Evolutionary conservation across 2,888 invertebrate species (phyloP), one percentile per base, ranked within the genome.

Genomic region (Cephus spinipes): DNA sequence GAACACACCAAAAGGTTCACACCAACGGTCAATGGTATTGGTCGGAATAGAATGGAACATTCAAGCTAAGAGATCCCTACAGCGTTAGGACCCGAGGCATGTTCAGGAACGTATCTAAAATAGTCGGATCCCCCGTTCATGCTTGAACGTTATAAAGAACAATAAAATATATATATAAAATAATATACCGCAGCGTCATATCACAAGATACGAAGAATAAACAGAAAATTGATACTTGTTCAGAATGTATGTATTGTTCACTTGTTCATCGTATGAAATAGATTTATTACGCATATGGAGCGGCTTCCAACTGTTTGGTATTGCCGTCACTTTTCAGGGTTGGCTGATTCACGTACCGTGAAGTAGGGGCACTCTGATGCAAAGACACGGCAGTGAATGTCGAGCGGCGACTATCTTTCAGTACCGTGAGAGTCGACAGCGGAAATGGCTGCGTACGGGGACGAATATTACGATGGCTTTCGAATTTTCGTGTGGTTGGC

Each of bases 401-500:
- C 55, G 55, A 55, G 55, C 55, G 55, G 55, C 55, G 55, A 55
- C 55, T 55, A 23, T 55, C 23, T 9, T 31, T 71, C 71, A 78
- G 73, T 35, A 78, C 69, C 76, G 73, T 68, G 73, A 69, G 36
- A 23, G 15, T 31, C 33, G 75, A 74, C 82, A 80, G 79, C 81
- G 81, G 77, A 78, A 78, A 88, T 89, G 87, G 83, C 83, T 81
- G 80, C 76, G 76, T 40, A 77, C 73, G 88, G 86, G 76, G 87
- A 92, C 81, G 92, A 92, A 87, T 93, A 93, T 85, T 96, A 96
- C 89, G 94, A 95, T 90, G 96, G 96, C 79, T 95, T 95, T 90
- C 94, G 94, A 88, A 90, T 94, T 80, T 96, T 97, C 91, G 90
- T 93, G 81, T 95, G 95, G 92, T 88, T 97, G 80, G 94, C 96